Evolutionary conservation across 2,797 vertebrate species (phyloP), one percentile per base, ranked within the genome.

Genomic region (Taenioides sp.): DNA sequence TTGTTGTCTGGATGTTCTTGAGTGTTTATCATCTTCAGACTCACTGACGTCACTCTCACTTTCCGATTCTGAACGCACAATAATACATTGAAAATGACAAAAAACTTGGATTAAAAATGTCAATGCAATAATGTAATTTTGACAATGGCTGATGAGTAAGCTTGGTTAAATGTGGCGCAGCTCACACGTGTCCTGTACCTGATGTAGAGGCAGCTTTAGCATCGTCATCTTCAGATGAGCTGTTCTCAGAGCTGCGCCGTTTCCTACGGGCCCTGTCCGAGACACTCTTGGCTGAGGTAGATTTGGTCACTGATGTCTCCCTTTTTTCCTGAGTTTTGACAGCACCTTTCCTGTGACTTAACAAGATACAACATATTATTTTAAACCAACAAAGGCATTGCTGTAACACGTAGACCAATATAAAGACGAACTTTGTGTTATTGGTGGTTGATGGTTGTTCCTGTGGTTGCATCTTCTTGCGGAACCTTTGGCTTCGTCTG

Each of bases 401-500:
- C 18, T 22, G 17, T 27, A 12, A 49, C 7, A 50, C 5, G 43
- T 9, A 65, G 23, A 27, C 16, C n/a, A 20, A 6, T 27, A 50
- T 3, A 65, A 25, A 7, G 16, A 65, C 43, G 4, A 25, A 65
- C 64, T 65, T 64, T 64, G 62, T 25, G 22, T 64, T 63, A 43
- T 40, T 75, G 28, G 76, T 81, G 83, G 86, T 72, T 2, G 76
- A 69, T n/a, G 73, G 68, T 2, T 89, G 86, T 61, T 92, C 87
- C 80, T 90, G 93, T 80, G 90, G 94, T 75, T 92, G 93, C n/a
- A 86, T 73, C 75, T 95, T 95, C 85, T 93, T 96, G 2, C 86
- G 92, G 87, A 93, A 96, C 80, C 96, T 94, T 89, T 95, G 95
- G 85, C 95, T 97, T 82, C 94, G 96, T 40, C 94, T 88, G 23